Base-by-base conservation (phyloP, 2,113 vertebrate genomes). In the Salvelinus namaycush region DNA sequence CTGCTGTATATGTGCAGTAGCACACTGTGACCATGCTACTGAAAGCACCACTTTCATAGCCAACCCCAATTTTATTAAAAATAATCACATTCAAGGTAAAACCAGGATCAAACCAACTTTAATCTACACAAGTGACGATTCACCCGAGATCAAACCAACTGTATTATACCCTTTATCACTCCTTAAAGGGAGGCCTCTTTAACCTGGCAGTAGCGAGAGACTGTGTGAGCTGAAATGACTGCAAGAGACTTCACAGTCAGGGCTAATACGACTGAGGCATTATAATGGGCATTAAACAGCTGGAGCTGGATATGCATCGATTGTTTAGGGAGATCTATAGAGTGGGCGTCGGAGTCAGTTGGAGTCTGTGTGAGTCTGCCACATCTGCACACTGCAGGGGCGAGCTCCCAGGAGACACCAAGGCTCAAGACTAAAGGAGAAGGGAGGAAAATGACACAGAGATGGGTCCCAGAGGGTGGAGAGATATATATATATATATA, bases 291-390 rank as follows among this genome's bases (percentile, higher is more conserved):
- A 68, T 68, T 68, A 68, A 68, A 29, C 66, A 68, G 66, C 3
- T 8, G 26, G n/a, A 20, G 34, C 68, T 70, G 68, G 39, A 24
- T 49, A 18, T n/a, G 68, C 39, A 70, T 70, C 4, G 68, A 70
- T 70, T 70, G 20, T 20, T 39, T 16, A 12, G 68, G 34, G 34
- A 70, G 39, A 70, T 70, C 39, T 70, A 70, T 70, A 29, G 68
- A 48, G 27, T 13, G 39, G 68, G 39, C 12, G 68, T 34, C 4
- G 4, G 49, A 18, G 14, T 34, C 34, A 34, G 34, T 29, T 29
- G 29, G 29, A 29, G 29, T 49, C 48, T 12, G 48, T 16, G 49
- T 16, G 14, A 26, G n/a, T 3, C 20, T 24, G 20, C 12, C n/a
- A 24, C 39, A 70, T 24, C 20, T 39, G 22, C 39, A 70, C 34